Evolutionary conservation across 2,797 vertebrate species (phyloP), one percentile per base, ranked within the genome.

Genomic region (Takifugu rubripes): DNA sequence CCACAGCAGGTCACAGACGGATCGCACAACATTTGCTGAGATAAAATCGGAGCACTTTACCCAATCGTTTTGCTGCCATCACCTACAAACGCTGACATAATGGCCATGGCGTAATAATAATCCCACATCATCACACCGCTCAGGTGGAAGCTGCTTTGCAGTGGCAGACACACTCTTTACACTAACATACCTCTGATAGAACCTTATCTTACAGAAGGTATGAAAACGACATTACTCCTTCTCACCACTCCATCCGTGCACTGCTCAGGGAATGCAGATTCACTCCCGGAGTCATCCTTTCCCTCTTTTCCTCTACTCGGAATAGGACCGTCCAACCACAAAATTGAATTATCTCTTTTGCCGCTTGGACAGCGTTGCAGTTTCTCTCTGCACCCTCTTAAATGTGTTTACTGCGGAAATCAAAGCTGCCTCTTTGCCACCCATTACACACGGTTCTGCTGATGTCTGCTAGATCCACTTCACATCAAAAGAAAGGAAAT

Each of bases 371-470:
- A 83, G 67, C 72, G 0, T 73, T 78, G 84, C 85, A 85, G 52
- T 79, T 87, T 79, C 61, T 75, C 26, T 52, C 47, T 55, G 52
- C 70, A 53, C 56, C 42, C 54, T 57, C 61, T 82, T 64, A 74
- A 78, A 76, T 77, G 72, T 57, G 59, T 82, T 66, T 75, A 79
- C 75, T 77, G 74, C 66, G 72, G 55, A 65, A 68, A 72, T 82
- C 74, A 77, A 77, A 77, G 68, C 59, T 65, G 36, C 36, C 49
- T 56, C 44, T 63, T 49, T 6, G 48, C 59, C 64, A 40, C 71
- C 52, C 56, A 61, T 58, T 4, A 42, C 51, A 47, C 60, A 53
- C 17, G 45, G 42, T 71, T 72, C 68, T 84, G 84, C 83, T 87
- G 84, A 89, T 12, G 53, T 49, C 26, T 50, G 40, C 7, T 42